Evolutionary conservation across 2,113 vertebrate species (phyloP).

Genomic region (Clarias gariepinus): DNA sequence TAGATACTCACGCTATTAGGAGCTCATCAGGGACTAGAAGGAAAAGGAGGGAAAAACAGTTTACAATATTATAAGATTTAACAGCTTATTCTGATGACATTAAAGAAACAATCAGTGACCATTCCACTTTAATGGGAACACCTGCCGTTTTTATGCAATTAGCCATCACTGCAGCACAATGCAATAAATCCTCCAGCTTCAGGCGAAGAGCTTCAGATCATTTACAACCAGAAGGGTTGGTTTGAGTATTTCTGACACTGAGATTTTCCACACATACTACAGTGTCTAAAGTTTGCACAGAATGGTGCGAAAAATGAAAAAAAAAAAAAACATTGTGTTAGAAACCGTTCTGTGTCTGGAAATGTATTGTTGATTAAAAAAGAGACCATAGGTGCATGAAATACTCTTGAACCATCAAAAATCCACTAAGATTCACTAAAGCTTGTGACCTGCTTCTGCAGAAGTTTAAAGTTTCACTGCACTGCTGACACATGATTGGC

Average conservation of each 20-base stretch:
- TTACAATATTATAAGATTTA: too few species aligned
- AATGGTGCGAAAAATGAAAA: not conserved
- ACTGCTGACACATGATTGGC: too few species aligned
- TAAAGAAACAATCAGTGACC: not conserved
- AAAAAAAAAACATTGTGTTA: not conserved
- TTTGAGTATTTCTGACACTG: not conserved
- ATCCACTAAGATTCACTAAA: too few species aligned
- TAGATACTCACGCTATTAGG: slow-evolving; percentile 86
- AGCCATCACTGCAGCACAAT: not conserved
- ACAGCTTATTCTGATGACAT: not conserved
- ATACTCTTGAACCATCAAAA: too few species aligned
- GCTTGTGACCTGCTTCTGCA: too few species aligned
- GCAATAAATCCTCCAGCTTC: not conserved
- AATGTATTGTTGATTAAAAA: not conserved
- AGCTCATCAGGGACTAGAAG: slow-evolving; percentile 89
- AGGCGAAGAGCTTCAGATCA: not conserved
- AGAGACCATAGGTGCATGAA: not conserved
- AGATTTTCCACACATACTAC: not conserved
- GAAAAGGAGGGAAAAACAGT: slow-evolving; percentile 36
- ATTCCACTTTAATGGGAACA: not conserved
- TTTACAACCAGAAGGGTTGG: not conserved
- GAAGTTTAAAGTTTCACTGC: too few species aligned
- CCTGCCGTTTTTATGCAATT: too few species aligned
- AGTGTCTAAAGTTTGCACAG: not conserved
- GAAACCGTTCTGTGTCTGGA: not conserved